A percentile compares a stretch with the other conserved stretches of the same genome.
phyloP scores from a whole-genome alignment of 2,113 vertebrate species.

The Merops nubicus region DNA sequence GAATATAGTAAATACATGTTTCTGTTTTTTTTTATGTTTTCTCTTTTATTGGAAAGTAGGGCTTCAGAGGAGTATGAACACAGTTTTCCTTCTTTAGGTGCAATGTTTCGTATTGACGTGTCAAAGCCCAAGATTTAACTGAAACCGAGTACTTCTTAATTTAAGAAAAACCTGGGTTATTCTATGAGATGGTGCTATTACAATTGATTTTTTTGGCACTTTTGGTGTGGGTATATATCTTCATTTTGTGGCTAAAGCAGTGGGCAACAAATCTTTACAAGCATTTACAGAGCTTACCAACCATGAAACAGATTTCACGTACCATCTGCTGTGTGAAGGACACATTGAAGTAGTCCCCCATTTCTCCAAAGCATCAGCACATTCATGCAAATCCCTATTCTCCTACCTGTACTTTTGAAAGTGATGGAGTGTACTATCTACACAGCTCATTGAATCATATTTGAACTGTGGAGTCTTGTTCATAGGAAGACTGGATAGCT shows the following conservation, averaged over 20 bases:
- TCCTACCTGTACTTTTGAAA: conserved; percentile 31
- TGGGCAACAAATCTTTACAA: conserved; percentile 41
- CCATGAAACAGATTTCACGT: conserved; percentile 63
- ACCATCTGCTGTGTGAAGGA: conserved; percentile 67
- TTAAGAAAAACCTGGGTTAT: background rate
- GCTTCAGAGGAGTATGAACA: background rate
- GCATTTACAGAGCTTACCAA: conserved; percentile 25
- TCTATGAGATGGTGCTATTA: background rate
- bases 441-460: background rate
- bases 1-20: background rate
- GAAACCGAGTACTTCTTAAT: background rate
- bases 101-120: background rate
- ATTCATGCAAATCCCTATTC: conserved; percentile 26
- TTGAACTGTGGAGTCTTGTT: background rate
- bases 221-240: background rate
- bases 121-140: background rate
- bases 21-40: background rate
- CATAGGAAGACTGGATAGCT: background rate
- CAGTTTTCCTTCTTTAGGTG: background rate
- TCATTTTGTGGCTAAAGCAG: conserved; percentile 17
- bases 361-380: conserved; percentile 44
- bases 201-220: background rate
- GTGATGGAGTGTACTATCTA: conserved; percentile 26
- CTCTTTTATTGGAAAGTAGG: background rate
- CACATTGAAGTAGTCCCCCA: conserved; percentile 8